phyloP scores from a whole-genome alignment of 2,113 vertebrate genomes.

The Muntiacus muntjak region DNA sequence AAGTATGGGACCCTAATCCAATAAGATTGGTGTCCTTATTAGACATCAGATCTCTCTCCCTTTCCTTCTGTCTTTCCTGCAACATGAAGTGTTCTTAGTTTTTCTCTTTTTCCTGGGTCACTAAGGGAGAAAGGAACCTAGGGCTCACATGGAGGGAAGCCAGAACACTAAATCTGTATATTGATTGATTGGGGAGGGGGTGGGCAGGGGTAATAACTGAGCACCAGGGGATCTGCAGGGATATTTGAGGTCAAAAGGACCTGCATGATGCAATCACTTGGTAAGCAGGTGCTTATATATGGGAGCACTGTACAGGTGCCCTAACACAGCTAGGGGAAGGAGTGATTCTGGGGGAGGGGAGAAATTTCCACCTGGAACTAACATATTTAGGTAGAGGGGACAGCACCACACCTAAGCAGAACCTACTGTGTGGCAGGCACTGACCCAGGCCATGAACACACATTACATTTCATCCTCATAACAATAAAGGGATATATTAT shows the following conservation, averaged over 20 bases:
- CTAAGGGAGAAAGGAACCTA: neutral
- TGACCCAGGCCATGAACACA: neutral
- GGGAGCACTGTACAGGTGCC: fast-evolving
- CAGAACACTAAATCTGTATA: neutral
- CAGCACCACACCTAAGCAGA: neutral
- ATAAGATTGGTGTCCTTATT: neutral
- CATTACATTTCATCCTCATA: neutral
- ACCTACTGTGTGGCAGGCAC: neutral
- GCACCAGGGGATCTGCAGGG: neutral
- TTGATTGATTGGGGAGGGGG: neutral
- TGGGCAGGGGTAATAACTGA: neutral
- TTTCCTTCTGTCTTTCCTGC: neutral
- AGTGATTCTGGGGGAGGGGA: fast-evolving
- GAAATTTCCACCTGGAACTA: neutral
- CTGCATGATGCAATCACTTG: neutral
- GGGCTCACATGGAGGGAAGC: neutral
- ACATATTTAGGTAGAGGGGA: neutral
- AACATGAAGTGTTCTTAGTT: neutral
- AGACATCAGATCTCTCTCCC: neutral
- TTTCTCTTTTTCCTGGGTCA: neutral
- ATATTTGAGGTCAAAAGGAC: neutral
- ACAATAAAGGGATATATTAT: neutral
- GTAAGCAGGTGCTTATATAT: fast-evolving
- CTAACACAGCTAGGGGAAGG: neutral
- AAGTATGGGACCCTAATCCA: neutral